Evolutionary conservation across 2,113 vertebrate species (phyloP), one percentile per base, ranked within the genome.

Genomic region (Electrona antarctica): DNA sequence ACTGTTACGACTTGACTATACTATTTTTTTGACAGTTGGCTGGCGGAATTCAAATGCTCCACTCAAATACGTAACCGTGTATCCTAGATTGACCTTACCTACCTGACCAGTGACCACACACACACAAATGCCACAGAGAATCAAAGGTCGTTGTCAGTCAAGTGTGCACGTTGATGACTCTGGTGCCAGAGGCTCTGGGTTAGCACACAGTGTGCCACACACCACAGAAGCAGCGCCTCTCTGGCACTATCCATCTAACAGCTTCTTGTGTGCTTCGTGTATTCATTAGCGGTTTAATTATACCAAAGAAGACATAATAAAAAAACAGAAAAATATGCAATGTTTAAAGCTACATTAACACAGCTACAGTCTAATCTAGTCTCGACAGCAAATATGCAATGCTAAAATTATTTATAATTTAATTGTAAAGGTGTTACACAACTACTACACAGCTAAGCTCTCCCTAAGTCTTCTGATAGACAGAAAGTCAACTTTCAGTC

Each of bases 221-320:
- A 7, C 21, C 55, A 50, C 54, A 60, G 29, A 70, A 72, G 67
- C 54, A 46, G n/a, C 67, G 63, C 29, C 49, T 61, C 57, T 49
- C 46, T 72, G 7, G 47, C 47, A 12, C 48, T 45, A 14, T 28
- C 45, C 51, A 46, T 60, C n/a, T 74, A 78, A 80, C 55, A 62
- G 69, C 71, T 84, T 11, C 82, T 9, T 69, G 52, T 80, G 33
- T 41, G 33, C 45, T 89, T 54, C 81, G 71, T 82, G 28, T 74
- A 71, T 70, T 61, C 61, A 15, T 54, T 54, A 57, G 14, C 5
- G 33, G 1, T 41, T 41, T 41, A 41, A 41, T 41, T 41, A 41
- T 41, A 41, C 33, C 33, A 41, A 41, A 41, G 33, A 41, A 41
- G 33, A 2, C 33, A 41, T 6, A 41, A 6, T 41, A 41, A 4